phyloP scores from a whole-genome alignment of 2,113 vertebrate species.

The Microcebus ravelobensis region DNA sequence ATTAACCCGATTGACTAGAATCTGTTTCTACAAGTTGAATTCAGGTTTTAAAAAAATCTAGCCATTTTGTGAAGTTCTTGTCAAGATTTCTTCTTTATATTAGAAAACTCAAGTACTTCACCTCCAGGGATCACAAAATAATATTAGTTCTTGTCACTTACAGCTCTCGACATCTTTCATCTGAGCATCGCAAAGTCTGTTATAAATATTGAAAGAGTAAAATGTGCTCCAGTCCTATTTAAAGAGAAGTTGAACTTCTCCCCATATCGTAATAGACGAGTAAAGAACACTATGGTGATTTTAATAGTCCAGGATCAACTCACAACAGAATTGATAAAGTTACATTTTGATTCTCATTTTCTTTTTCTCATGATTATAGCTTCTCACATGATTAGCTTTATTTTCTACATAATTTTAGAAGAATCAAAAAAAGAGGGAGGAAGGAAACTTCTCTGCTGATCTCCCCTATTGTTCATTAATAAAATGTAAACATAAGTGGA shows the following conservation, averaged over 20 bases:
- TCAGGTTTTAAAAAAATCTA: conserved; percentile 41
- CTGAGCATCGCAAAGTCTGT: not conserved
- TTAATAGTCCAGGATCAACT: not conserved
- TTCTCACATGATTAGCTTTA: not conserved
- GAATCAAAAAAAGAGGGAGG: not conserved
- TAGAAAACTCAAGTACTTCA: conserved; percentile 40
- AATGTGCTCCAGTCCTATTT: not conserved
- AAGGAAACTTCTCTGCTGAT: not conserved
- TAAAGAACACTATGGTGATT: not conserved
- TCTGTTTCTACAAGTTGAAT: conserved; percentile 72
- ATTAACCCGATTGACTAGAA: conserved; percentile 78
- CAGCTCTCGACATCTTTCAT: not conserved
- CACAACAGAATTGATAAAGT: not conserved
- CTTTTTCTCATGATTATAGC: not conserved
- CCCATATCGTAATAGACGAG: not conserved
- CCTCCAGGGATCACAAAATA: not conserved
- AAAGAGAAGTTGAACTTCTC: not conserved
- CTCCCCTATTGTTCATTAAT: not conserved
- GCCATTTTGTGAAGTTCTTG: not conserved
- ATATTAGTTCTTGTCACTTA: not conserved
- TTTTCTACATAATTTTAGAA: not conserved
- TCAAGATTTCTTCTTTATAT: conserved; percentile 20
- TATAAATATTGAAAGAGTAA: not conserved
- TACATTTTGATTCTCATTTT: not conserved
- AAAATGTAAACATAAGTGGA: not conserved